Base-by-base conservation (phyloP, 2,888 invertebrate species). In the Ischnura elegans region DNA sequence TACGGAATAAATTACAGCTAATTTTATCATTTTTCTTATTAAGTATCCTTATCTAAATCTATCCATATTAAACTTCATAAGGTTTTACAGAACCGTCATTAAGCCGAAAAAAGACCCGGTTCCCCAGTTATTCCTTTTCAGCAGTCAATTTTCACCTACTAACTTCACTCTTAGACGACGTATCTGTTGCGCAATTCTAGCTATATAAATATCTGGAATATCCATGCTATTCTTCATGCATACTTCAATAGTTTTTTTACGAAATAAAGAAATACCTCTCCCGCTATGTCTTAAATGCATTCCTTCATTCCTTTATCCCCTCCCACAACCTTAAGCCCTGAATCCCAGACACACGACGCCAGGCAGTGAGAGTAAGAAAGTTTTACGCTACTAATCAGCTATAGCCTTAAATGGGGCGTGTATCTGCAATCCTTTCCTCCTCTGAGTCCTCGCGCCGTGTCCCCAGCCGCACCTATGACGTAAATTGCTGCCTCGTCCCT, bases 391-490 rank as follows among this genome's bases (percentile, higher is more conserved):
- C 76, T 76, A 76, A 76, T 76, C 76, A 76, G 29, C 76, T 36
- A 36, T 25, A 36, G 76, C 76, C 76, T 76, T 76, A 76, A 76
- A 76, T 25, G 76, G 76, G 76, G 76, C 13, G 36, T 1, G 29
- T 29, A 8, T 76, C 76, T 29, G 8, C 29, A 36, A 36, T 36
- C 25, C 29, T 29, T 76, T 36, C 76, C 36, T 2, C 76, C 36
- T 13, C 36, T 2, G 10, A 29, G 4, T 19, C 8, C 51, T 10
- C 4, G 16, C 13, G 29, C 29, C 6, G 5, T n/a, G 76, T 36
- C 76, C 76, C 10, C 76, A 76, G 76, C 76, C 76, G 76, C 76
- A 36, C 76, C 29, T 36, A 76, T 76, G 76, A 76, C 76, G 76
- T 25, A 76, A 29, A 76, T 76, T 76, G 36, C 76, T 36, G 36